Percentiles rank a stretch among this genome's conserved stretches.
Evolutionary conservation across 1,140 invertebrate species (phyloP).

Genomic region (Protaetia brevitarsis): DNA sequence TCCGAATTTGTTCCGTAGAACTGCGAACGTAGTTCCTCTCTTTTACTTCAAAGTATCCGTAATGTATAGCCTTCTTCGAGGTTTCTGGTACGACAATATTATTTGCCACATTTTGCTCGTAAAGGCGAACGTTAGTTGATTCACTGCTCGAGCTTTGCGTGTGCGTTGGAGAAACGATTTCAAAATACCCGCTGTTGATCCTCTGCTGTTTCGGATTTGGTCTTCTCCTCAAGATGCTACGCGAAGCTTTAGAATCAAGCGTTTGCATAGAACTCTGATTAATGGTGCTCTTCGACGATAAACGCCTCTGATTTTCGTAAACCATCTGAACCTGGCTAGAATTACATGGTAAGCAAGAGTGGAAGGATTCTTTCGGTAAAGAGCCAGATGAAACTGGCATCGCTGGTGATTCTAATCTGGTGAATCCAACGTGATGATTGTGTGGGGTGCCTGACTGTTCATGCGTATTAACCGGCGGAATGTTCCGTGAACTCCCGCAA

Average conservation of each 20-base stretch:
- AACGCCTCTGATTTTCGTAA: neutral
- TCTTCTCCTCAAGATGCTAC: neutral
- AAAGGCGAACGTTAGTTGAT: no score
- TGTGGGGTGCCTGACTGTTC: no score
- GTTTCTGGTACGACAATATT: neutral
- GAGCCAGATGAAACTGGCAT: neutral
- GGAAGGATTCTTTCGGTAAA: neutral
- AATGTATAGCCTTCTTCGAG: neutral
- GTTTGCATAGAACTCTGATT: neutral
- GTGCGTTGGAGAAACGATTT: neutral
- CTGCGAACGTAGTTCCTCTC: neutral
- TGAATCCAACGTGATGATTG: neutral
- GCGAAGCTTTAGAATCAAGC: neutral
- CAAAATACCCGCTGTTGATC: neutral
- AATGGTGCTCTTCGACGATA: neutral
- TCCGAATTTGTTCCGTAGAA: neutral
- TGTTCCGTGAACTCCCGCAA: no score
- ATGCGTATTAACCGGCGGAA: no score
- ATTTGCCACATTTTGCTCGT: neutral
- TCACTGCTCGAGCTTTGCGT: neutral
- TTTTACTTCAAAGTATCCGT: slow-evolving; percentile 2
- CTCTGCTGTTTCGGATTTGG: neutral
- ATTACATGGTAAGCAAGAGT: neutral
- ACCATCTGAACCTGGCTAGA: neutral
- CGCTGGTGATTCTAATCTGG: neutral